phyloP scores from a whole-genome alignment of 1,140 invertebrate species.

The Eufriesea mexicana region DNA sequence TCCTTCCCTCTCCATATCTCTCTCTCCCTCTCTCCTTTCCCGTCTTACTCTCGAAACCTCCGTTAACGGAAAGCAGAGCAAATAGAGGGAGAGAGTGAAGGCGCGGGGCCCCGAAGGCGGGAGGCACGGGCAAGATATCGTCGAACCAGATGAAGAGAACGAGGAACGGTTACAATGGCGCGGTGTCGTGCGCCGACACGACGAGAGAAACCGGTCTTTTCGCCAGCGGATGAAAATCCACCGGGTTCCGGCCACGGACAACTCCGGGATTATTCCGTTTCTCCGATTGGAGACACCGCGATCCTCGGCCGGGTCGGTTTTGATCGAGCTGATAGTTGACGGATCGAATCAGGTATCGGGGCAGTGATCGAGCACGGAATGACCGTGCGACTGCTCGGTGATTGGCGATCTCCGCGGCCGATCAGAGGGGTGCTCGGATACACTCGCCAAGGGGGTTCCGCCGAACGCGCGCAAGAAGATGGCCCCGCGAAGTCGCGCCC shows the following conservation, averaged over 20 bases:
- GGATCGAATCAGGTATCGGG: not conserved
- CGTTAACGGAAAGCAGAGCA: constrained; percentile 45
- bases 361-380: not conserved
- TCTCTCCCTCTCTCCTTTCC: not conserved
- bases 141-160: constrained; percentile 39
- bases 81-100: not conserved
- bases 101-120: not conserved
- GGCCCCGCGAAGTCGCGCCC: too few relatives aligned
- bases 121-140: constrained; percentile 18
- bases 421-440: too few relatives aligned
- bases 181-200: constrained; percentile 35
- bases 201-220: constrained; percentile 37
- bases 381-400: not conserved
- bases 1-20: too few relatives aligned
- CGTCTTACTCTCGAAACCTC: constrained; percentile 12
- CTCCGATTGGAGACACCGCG: not conserved
- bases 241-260: constrained; percentile 15
- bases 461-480: too few relatives aligned
- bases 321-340: not conserved
- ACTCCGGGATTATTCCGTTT: constrained; percentile 8
- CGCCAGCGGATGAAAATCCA: constrained; percentile 28
- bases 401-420: not conserved
- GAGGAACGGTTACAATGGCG: constrained; percentile 41
- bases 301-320: not conserved
- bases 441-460: too few relatives aligned